These are phyloP conservation scores for Empidonax alnorum DNA, from an alignment of 2,113 vertebrate species.

Conservation along the genomic window DNA sequence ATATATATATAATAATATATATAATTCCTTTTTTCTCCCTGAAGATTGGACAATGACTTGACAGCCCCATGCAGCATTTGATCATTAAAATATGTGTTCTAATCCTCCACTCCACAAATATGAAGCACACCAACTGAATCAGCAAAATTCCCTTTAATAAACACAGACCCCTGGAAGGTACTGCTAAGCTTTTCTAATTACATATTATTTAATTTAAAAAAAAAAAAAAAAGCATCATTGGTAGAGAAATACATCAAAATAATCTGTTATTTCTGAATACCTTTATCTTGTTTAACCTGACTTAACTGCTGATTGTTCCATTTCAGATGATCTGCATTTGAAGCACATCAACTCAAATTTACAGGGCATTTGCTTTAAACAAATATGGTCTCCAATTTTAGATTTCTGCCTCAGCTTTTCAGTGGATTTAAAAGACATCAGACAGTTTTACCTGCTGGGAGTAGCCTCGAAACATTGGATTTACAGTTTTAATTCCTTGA, in stretches of 20 bases:
- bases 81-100: not conserved
- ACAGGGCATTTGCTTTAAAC: not conserved
- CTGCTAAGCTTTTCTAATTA: not conserved
- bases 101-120: not conserved
- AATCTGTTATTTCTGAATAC: not conserved
- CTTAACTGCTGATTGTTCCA: not conserved
- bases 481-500: conserved; percentile 97
- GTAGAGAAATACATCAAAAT: not conserved
- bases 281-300: not conserved
- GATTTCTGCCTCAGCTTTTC: no score
- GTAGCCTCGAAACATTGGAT: conserved; percentile 96
- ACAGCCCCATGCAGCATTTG: not conserved
- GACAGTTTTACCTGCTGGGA: conserved; percentile 89
- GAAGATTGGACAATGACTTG: not conserved
- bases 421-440: not conserved
- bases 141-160: not conserved
- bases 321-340: not conserved
- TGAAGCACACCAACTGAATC: not conserved
- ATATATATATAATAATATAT: not conserved
- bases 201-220: not conserved
- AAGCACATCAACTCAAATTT: not conserved
- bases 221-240: not conserved
- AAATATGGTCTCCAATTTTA: not conserved
- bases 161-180: not conserved
- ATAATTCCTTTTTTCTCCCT: not conserved